Conservation (phyloP, 2,888 invertebrate species). For the Lasioglossum oenotherae region DNA sequence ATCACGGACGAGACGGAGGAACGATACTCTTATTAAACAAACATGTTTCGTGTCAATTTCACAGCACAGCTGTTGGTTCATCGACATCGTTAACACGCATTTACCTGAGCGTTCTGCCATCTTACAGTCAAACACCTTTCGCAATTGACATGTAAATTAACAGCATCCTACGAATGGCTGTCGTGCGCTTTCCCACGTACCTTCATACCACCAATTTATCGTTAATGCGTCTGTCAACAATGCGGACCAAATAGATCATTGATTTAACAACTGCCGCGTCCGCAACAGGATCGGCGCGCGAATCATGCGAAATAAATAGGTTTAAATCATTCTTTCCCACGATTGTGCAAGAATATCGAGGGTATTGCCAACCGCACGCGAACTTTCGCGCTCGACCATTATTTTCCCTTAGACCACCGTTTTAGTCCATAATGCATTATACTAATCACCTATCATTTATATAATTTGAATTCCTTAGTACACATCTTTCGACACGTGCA, state of each 20-base stretch:
- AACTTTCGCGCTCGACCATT: slow-evolving; percentile 7
- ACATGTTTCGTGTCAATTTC: background rate
- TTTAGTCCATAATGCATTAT: background rate
- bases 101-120: slow-evolving; percentile 12
- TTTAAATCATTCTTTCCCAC: slow-evolving; percentile 39
- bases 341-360: slow-evolving; percentile 15
- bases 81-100: slow-evolving; percentile 35
- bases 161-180: slow-evolving; percentile 13
- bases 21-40: background rate
- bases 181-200: slow-evolving; percentile 43
- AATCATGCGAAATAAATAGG: slow-evolving; percentile 16
- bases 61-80: background rate
- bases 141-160: slow-evolving; percentile 44
- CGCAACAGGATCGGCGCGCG: slow-evolving; percentile 8
- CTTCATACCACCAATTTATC: slow-evolving; percentile 22
- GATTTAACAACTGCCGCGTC: slow-evolving; percentile 26
- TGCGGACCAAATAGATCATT: slow-evolving; percentile 14
- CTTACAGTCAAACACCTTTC: slow-evolving; percentile 23
- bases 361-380: background rate
- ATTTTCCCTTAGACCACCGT: background rate
- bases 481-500: background rate
- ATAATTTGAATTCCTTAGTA: background rate
- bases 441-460: background rate
- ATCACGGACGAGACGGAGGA: background rate
- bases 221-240: slow-evolving; percentile 38